A percentile compares a stretch with the other conserved stretches of the same genome.
phyloP scores from a whole-genome alignment of 2,113 vertebrate species.

The Syngnathus scovelli region DNA sequence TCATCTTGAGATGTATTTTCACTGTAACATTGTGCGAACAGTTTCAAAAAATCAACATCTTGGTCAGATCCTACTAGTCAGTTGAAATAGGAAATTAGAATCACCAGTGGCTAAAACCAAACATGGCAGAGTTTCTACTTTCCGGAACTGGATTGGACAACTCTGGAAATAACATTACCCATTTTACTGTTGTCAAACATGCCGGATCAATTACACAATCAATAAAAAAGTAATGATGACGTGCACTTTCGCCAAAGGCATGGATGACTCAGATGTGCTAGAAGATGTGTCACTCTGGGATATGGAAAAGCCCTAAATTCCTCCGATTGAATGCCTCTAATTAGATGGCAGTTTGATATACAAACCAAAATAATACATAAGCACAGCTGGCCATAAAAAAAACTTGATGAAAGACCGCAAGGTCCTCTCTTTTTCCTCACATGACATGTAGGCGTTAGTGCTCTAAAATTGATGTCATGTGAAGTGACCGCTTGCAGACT shows the following conservation, averaged over 20 bases:
- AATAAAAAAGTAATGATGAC: background rate
- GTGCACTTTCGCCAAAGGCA: background rate
- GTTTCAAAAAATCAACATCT: no score
- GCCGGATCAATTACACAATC: background rate
- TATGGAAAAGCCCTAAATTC: background rate
- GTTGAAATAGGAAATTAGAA: no score
- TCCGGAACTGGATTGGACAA: no score
- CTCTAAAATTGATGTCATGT: slow-evolving; percentile 52
- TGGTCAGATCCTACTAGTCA: no score
- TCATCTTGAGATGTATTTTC: no score
- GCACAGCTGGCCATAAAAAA: background rate
- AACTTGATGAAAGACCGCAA: slow-evolving; percentile 13
- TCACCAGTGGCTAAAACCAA: no score
- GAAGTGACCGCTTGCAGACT: slow-evolving; percentile 45
- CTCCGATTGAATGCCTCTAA: background rate
- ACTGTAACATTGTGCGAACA: no score
- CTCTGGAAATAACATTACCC: background rate
- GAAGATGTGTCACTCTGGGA: background rate
- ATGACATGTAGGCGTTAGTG: slow-evolving; percentile 21
- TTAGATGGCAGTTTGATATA: background rate
- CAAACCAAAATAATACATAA: background rate
- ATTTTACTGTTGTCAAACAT: background rate
- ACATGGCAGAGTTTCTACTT: no score
- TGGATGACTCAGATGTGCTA: background rate
- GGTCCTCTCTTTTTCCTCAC: background rate